These are phyloP conservation scores for Agrotis ipsilon DNA, from an alignment of 2,888 invertebrate species.

Conservation along the genomic window DNA sequence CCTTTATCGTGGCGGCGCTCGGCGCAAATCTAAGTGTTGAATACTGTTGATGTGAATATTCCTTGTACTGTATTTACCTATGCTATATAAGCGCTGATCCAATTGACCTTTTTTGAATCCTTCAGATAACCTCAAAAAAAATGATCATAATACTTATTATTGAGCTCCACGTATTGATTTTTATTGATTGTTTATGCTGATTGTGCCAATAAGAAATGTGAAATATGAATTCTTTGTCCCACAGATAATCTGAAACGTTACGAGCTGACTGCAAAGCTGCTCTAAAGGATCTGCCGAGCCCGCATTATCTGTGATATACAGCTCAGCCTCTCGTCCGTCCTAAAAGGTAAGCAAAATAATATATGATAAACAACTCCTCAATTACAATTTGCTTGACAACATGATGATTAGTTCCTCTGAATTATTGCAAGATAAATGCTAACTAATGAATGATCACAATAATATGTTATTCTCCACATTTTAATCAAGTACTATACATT, in stretches of 20 bases:
- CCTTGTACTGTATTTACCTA: slow-evolving; percentile 44
- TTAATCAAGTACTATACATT: slow-evolving; percentile 19
- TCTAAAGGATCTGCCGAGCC: slow-evolving; percentile 90
- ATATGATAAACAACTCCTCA: slow-evolving; percentile 1
- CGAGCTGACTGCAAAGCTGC: slow-evolving; percentile 90
- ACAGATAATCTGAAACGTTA: slow-evolving; percentile 85
- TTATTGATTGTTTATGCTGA: slow-evolving; percentile 45
- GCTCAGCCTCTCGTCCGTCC: slow-evolving; percentile 92
- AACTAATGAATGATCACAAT: slow-evolving; percentile 1
- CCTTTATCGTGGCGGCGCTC: slow-evolving; percentile 73
- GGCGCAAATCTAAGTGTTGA: slow-evolving; percentile 73
- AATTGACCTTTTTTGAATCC: slow-evolving; percentile 63
- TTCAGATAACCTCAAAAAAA: slow-evolving; percentile 86
- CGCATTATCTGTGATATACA: slow-evolving; percentile 91
- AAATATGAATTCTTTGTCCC: slow-evolving; percentile 64
- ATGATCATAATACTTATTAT: slow-evolving; percentile 48
- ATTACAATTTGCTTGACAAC: slow-evolving; percentile 11
- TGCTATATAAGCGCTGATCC: slow-evolving; percentile 47
- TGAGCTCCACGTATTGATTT: slow-evolving; percentile 46
- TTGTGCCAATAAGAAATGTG: slow-evolving; percentile 46
- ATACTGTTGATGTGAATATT: slow-evolving; percentile 56
- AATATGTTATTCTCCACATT: slow-evolving; percentile 19
- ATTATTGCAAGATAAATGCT: slow-evolving; percentile 20
- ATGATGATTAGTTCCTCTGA: slow-evolving; percentile 5
- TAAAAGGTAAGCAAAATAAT: slow-evolving; percentile 82